Evolutionary conservation across 2,797 vertebrate genomes (phyloP).

Genomic region (Rhinogobio ventralis): DNA sequence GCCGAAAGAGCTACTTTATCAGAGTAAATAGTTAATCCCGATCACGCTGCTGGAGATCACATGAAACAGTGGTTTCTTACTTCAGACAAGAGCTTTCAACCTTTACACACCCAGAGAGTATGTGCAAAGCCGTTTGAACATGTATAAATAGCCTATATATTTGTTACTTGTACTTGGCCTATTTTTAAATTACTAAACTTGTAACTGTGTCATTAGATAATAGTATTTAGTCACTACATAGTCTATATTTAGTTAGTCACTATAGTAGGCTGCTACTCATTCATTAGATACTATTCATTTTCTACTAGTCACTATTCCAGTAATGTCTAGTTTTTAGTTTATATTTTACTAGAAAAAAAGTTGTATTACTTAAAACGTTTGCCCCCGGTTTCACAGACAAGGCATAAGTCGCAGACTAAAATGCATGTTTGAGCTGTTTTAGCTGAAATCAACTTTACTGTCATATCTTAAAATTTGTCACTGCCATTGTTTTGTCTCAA

Average conservation of each 20-base stretch:
- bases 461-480: no score
- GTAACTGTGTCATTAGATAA: neutral
- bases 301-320: neutral
- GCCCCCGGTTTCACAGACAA: no score
- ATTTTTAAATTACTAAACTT: neutral
- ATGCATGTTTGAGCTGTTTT: no score
- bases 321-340: neutral
- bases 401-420: no score
- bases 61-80: slow-evolving; percentile 8
- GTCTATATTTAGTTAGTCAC: neutral
- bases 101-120: neutral
- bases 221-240: neutral
- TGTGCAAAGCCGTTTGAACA: neutral
- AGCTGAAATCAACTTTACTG: no score
- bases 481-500: no score
- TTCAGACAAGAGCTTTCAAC: slow-evolving; percentile 1
- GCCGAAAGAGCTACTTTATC: neutral
- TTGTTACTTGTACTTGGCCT: neutral
- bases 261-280: neutral
- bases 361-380: neutral
- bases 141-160: no score
- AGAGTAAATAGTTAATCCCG: slow-evolving; percentile 25
- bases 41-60: slow-evolving; percentile 25
- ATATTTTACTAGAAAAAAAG: neutral
- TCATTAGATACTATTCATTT: neutral